Base-by-base conservation (phyloP, 2,113 vertebrate species). In the Pterocles burchelli region DNA sequence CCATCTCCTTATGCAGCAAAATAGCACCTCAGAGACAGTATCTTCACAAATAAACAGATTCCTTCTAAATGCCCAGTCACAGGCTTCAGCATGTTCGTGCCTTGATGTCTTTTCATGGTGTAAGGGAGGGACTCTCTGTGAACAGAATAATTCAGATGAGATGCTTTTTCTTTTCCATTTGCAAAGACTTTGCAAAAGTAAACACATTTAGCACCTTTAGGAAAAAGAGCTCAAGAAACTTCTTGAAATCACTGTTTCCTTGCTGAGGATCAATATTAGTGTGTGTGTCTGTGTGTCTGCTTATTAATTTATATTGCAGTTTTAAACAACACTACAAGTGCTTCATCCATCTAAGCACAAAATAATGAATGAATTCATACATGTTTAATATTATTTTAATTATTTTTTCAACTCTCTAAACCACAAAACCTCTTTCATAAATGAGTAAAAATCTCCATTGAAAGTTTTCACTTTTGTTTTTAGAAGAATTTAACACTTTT, bases 341-440 rank as follows among this genome's bases (percentile, higher is more conserved):
- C 34, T 79, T 90, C 13, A 67, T 83, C 81, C 9, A 79, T 46
- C 45, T 73, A 89, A 83, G 13, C 14, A 58, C 25, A 85, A 93
- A 82, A 61, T 59, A 63, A 49, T 24, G 75, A 82, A 76, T 78
- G 2, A 71, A 79, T 48, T 71, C 48, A 88, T 94, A 51, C 7
- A 83, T 55, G 17, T 89, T 94, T 94, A 67, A 91, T 94, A 83
- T 28, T 4, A 48, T 91, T 85, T 85, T 90, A 91, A 94, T 79
- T 93, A 34, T 34, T 63, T 96, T 90, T 93, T 85, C 41, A 63
- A 67, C 11, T 93, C 55, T 62, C 38, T 55, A 73, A 72, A 70
- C 54, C 88, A 62, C 34, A 93, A 88, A 82, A 8, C 2, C 7
- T 24, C n/a, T 85, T 73, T 70, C 51, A 63, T 58, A 83, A 91